Evolutionary conservation across 2,797 vertebrate species (phyloP), one percentile per base, ranked within the genome.

Genomic region (Mergus octosetaceus): DNA sequence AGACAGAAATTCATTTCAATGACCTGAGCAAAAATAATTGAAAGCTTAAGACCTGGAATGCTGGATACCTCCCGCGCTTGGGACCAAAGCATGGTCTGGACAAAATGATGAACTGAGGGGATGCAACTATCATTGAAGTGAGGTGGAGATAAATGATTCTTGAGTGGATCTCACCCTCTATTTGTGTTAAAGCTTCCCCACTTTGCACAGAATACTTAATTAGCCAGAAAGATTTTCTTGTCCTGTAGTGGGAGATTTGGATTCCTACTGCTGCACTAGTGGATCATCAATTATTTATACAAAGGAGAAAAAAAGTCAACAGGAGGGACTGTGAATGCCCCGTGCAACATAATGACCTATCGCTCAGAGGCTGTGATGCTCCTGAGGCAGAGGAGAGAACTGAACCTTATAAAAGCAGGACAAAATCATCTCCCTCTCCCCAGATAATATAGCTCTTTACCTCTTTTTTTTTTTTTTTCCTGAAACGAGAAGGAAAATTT

Each of bases 401-500:
- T 78, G 88, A 93, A 69, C 75, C 82, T 92, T 69, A 43, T 7
- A 91, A 96, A 95, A 93, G 32, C 69, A 89, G 65, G n/a, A 89
- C 25, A 77, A 93, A 93, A 87, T 77, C n/a, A n/a, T 69, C 65
- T 87, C 74, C 53, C 71, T 49, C 68, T 90, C 65, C 66, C 70
- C 56, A 1, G 1, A 36, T 83, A 85, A 81, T 6, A 54, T 19
- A 85, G 41, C 27, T 87, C 27, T 83, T 81, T 39, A 61, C 22
- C 78, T 47, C 2, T 1, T 25, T 22, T 41, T 17, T 36, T 43
- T 39, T 58, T 62, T 61, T 51, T 64, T 51, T 17, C 1, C 68
- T 80, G 92, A 94, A 96, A 93, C 32, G 79, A 89, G 72, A 95
- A 91, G 79, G 89, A 93, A 96, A 89, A 93, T 89, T 75, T 95